Evolutionary conservation across 1,140 invertebrate genomes (phyloP).

Genomic region (Ephestia elutella): DNA sequence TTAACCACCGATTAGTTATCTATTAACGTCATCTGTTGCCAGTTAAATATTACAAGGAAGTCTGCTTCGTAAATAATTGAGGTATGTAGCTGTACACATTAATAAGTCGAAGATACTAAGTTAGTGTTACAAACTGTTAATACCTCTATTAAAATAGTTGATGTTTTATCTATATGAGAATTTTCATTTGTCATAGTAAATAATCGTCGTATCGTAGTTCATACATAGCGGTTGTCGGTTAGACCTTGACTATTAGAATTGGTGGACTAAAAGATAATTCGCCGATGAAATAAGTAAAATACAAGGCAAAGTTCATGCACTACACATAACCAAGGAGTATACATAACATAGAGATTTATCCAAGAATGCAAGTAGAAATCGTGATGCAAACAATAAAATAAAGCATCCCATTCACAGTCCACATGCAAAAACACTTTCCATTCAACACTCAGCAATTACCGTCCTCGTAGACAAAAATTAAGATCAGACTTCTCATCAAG

Average conservation of each 20-base stretch:
- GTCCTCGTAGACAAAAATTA: conserved; percentile 18
- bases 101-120: not conserved
- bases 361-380: no score
- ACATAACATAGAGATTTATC: no score
- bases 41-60: conserved; percentile 3
- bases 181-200: no score
- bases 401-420: not conserved
- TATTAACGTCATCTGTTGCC: not conserved
- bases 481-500: conserved; percentile 10
- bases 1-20: not conserved
- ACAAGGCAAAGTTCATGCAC: no score
- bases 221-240: no score
- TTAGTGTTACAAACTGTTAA: no score
- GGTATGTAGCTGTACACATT: not conserved
- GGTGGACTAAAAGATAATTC: no score
- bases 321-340: no score
- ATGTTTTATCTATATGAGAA: no score
- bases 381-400: not conserved
- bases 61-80: not conserved
- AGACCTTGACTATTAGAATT: no score
- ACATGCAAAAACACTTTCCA: not conserved
- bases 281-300: no score
- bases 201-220: no score
- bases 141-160: not conserved
- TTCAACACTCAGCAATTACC: not conserved